These are phyloP conservation scores for Ophioninae sp. DNA, from an alignment of 2,888 invertebrate genomes.

Conservation along the genomic window DNA sequence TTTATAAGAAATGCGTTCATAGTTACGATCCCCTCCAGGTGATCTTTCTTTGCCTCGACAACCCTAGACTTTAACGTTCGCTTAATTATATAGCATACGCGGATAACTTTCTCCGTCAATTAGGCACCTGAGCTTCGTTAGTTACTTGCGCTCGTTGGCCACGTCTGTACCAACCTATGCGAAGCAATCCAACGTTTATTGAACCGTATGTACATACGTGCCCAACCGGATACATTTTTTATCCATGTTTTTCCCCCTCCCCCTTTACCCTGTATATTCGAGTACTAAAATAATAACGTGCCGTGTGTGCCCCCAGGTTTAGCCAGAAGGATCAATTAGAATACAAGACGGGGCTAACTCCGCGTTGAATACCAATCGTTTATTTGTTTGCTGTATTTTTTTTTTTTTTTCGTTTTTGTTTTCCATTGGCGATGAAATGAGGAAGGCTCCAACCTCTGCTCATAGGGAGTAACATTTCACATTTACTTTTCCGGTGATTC, in stretches of 20 bases:
- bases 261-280: background rate
- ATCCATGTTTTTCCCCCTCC: background rate
- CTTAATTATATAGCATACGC: constrained; percentile 64
- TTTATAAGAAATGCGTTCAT: constrained; percentile 16
- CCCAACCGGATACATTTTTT: background rate
- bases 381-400: no score
- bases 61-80: constrained; percentile 59
- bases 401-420: background rate
- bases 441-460: background rate
- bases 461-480: background rate
- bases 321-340: constrained; percentile 2
- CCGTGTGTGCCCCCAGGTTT: background rate
- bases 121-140: constrained; percentile 68
- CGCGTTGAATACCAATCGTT: background rate
- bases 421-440: background rate
- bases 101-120: constrained; percentile 72
- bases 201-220: constrained; percentile 1
- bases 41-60: constrained; percentile 41
- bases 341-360: background rate
- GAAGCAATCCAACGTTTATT: constrained; percentile 8
- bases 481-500: background rate
- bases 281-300: background rate
- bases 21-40: constrained; percentile 24
- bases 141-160: constrained; percentile 27
- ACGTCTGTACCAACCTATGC: background rate